A percentile compares a stretch with the other conserved stretches of the same genome.
Evolutionary conservation across 2,888 invertebrate species (phyloP).

Genomic region (Eupelmus urozonus): DNA sequence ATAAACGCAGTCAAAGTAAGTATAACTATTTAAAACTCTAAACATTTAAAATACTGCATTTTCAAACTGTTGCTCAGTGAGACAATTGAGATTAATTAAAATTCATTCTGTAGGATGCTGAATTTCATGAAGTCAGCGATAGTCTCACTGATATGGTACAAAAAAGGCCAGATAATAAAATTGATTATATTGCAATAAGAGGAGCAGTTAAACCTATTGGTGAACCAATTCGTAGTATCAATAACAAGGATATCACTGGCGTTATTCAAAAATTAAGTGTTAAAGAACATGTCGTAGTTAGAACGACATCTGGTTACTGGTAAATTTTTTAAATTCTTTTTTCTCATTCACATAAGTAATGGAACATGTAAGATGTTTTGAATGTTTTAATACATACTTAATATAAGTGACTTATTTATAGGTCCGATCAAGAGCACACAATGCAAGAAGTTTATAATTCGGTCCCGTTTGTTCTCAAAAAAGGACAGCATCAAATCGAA

Average conservation of each 20-base stretch:
- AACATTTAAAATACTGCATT: background rate
- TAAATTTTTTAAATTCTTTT: constrained; percentile 58
- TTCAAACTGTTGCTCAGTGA: too few species aligned
- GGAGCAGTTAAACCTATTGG: constrained; percentile 88
- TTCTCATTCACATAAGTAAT: background rate
- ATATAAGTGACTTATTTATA: constrained; percentile 60
- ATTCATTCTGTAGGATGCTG: constrained; percentile 80
- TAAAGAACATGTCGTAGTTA: constrained; percentile 90
- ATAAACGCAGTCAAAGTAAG: constrained; percentile 85
- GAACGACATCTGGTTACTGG: constrained; percentile 92
- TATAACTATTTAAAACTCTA: constrained; percentile 17
- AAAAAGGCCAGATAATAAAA: constrained; percentile 81
- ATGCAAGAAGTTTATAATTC: constrained; percentile 88
- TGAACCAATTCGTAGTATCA: constrained; percentile 85
- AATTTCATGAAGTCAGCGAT: constrained; percentile 83
- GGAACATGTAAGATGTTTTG: too few species aligned
- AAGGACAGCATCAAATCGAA: constrained; percentile 83
- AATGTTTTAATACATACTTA: background rate
- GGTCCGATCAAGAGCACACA: constrained; percentile 87
- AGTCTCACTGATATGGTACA: constrained; percentile 82
- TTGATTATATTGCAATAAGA: constrained; percentile 87
- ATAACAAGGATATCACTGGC: constrained; percentile 86
- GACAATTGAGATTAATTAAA: constrained; percentile 17
- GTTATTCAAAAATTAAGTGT: constrained; percentile 89
- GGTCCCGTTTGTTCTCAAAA: constrained; percentile 87